Percentiles rank a stretch among this genome's conserved stretches.
Conservation (phyloP, 1,140 invertebrate genomes). For the Ips nitidus region DNA sequence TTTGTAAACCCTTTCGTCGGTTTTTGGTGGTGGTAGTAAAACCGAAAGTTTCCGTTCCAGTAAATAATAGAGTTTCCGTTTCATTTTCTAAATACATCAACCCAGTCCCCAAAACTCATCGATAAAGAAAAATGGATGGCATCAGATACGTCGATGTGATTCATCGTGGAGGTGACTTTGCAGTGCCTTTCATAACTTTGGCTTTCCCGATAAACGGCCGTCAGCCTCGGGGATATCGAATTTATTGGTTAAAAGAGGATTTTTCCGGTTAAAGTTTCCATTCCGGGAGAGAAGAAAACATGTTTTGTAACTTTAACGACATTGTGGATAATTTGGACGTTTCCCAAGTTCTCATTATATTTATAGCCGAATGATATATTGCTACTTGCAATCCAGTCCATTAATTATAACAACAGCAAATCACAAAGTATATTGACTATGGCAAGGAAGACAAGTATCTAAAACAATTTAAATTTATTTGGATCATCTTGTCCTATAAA, state of each 20-base stretch:
- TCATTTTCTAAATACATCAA: slow-evolving; percentile 15
- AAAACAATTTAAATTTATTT: no score
- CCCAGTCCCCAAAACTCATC: slow-evolving; percentile 1
- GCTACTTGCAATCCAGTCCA: no score
- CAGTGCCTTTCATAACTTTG: slow-evolving; percentile 26
- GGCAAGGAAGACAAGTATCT: no score
- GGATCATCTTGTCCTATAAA: no score
- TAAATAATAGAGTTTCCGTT: slow-evolving; percentile 10
- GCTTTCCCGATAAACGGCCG: slow-evolving; percentile 12
- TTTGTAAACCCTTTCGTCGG: not conserved
- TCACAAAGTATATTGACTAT: no score
- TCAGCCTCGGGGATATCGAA: slow-evolving; percentile 13
- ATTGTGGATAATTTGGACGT: no score
- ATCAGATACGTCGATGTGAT: slow-evolving; percentile 23
- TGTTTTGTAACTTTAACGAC: not conserved
- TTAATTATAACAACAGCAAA: no score
- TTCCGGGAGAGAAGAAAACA: not conserved
- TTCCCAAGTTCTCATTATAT: no score
- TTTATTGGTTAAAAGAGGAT: slow-evolving; percentile 13
- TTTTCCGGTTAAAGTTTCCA: not conserved
- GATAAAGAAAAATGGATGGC: slow-evolving; percentile 26
- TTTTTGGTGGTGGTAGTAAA: not conserved
- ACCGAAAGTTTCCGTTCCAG: not conserved
- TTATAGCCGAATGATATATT: no score
- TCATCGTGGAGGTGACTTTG: slow-evolving; percentile 23